Base-by-base conservation (phyloP, 2,113 vertebrate genomes). In the Martes martes region DNA sequence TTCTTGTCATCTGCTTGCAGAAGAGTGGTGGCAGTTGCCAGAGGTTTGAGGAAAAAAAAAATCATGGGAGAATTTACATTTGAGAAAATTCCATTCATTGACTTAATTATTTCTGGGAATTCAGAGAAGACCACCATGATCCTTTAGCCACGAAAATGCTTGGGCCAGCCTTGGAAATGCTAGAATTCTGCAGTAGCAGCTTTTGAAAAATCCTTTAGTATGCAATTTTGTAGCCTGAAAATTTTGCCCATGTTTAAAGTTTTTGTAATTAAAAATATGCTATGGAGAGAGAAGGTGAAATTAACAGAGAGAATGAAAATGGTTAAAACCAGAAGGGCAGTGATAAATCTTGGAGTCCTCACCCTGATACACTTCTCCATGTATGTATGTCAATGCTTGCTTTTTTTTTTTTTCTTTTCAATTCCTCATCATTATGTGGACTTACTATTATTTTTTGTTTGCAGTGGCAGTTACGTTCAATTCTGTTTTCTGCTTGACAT, bases 61-160 rank as follows among this genome's bases (percentile, higher is more conserved):
- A 63, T 94, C 90, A 84, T 95, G 96, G 84, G 97, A 97, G 95
- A 97, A 97, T 96, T 97, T 98, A 95, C 97, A 98, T 97, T 92
- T 84, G 91, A 96, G 97, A 97, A 97, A 97, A 98, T 98, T 98
- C 97, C 97, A 98, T 97, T 98, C 97, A 97, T 96, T 98, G 97
- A 97, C 94, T 98, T 97, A 97, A 97, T 98, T 97, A 98, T 97
- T 97, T 98, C 97, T 97, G 97, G 97, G 98, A 98, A 98, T 71
- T 97, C 84, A 91, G 94, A 95, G 95, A 96, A 97, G 98, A 98
- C 98, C 98, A 98, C 98, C 98, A 78, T 92, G 97, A 96, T 94
- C 74, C 76, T 85, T 45, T 10, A 96, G 95, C 95, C 19, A 0
- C 0, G 69, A 94, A 95, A 88, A 97, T 57, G 89, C 57, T 90